Conservation (phyloP, 2,797 vertebrate species). For the Squalus acanthias region DNA sequence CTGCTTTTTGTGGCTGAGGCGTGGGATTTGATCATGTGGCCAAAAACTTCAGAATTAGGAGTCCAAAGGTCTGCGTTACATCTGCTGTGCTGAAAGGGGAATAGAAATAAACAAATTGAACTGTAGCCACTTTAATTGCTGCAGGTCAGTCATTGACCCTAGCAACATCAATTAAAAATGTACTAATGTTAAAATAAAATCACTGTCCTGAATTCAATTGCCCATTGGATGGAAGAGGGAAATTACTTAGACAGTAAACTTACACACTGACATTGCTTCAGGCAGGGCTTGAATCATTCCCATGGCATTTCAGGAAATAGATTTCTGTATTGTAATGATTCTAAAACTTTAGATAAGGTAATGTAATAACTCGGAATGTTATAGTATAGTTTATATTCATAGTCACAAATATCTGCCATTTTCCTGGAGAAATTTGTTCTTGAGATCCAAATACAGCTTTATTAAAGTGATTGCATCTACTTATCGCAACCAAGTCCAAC, state of each 20-base stretch:
- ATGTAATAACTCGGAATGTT: not conserved
- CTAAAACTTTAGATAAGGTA: not conserved
- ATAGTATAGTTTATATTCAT: not conserved
- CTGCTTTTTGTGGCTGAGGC: slow-evolving; percentile 47
- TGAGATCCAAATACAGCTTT: not conserved
- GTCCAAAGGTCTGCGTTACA: not conserved
- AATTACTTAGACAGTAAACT: not conserved
- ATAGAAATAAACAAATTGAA: not conserved
- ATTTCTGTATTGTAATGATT: not conserved
- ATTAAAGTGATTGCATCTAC: not conserved
- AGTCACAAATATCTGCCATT: not conserved
- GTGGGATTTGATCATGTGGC: slow-evolving; percentile 40
- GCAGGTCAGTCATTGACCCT: not conserved
- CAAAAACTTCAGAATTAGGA: slow-evolving; percentile 48
- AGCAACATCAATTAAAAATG: not conserved
- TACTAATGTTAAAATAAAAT: not conserved
- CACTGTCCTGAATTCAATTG: not conserved
- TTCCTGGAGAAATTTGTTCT: not conserved
- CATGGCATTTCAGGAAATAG: not conserved
- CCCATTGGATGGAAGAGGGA: not conserved
- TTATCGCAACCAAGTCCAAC: not conserved
- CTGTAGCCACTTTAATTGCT: not conserved
- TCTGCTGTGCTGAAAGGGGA: not conserved
- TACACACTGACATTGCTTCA: not conserved
- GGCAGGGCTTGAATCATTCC: not conserved